A percentile compares a stretch with the other conserved stretches of the same genome.
Conservation (phyloP, 2,888 invertebrate genomes). For the Serrognathus titanus region DNA sequence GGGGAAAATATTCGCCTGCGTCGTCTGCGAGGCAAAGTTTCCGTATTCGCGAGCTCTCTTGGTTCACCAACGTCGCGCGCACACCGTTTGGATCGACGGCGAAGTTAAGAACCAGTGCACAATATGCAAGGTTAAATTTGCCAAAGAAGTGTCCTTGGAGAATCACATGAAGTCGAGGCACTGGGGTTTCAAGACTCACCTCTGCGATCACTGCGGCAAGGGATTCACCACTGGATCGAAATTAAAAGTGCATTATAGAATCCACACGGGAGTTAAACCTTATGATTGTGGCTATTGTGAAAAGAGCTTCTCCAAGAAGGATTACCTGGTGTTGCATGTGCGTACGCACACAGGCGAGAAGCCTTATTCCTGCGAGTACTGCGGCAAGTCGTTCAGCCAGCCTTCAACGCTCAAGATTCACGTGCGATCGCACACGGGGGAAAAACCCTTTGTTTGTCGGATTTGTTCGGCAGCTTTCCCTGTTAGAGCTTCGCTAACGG, state of each 20-base stretch:
- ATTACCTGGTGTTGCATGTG: constrained; percentile 37
- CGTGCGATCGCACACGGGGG: constrained; percentile 38
- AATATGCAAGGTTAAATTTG: constrained; percentile 42
- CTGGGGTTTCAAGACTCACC: constrained; percentile 34
- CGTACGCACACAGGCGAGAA: constrained; percentile 41
- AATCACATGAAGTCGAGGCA: constrained; percentile 40
- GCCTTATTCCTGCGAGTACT: constrained; percentile 41
- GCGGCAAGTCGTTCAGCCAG: constrained; percentile 40
- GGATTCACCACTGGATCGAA: constrained; percentile 27
- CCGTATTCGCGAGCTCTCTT: constrained; percentile 46
- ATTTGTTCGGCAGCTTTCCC: constrained; percentile 58
- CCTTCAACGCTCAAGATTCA: constrained; percentile 39
- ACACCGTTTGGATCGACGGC: constrained; percentile 5
- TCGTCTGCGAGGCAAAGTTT: constrained; percentile 41
- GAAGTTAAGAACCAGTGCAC: constrained; percentile 31
- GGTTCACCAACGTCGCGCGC: constrained; percentile 41
- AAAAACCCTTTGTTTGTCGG: constrained; percentile 49
- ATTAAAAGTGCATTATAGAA: constrained; percentile 26
- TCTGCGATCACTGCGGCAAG: constrained; percentile 40
- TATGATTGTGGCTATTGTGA: constrained; percentile 32
- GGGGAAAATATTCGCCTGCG: constrained; percentile 34
- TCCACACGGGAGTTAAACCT: constrained; percentile 32
- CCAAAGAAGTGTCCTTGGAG: constrained; percentile 36
- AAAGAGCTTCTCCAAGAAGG: constrained; percentile 34
- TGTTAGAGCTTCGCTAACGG: constrained; percentile 58